Base-by-base conservation (phyloP, 2,797 vertebrate genomes). In the Ceyx erithaca region DNA sequence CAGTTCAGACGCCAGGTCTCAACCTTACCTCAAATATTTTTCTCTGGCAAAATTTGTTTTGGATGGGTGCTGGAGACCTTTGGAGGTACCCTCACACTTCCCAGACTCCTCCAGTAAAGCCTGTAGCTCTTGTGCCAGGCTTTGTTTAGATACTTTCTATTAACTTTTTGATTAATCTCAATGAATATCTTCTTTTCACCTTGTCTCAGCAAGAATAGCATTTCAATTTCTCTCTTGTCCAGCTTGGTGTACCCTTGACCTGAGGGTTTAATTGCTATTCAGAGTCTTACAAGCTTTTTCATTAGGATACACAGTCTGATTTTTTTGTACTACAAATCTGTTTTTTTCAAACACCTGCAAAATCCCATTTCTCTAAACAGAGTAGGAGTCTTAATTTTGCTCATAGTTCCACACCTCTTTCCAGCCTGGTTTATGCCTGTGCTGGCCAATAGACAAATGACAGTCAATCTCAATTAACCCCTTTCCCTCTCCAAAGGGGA, bases 81-180 rank as follows among this genome's bases (percentile, higher is more conserved):
- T 76, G 40, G 21, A 83, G 16, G 31, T 51, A 70, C 55, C 54
- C 31, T 80, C 14, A 58, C n/a, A 13, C 30, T 94, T 89, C 51
- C 37, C 51, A 66, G 13, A 43, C 10, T 78, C 19, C 40, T 78
- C 12, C 59, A 71, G 37, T 85, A 75, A 75, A 80, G 15, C 43
- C 55, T 75, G n/a, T 75, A 77, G 41, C 41, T 91, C 41, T 73
- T 80, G 46, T 76, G 46, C n/a, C 77, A 72, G 33, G 31, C 78
- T 92, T 92, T 85, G 30, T 71, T 95, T 87, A 87, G 92, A 78
- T 89, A 75, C 21, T 78, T 91, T 17, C 1, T 2, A 68, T 91
- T 89, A 85, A 49, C 52, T 89, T 94, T 93, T 81, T 51, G 30
- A 71, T 88, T 93, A 80, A 78, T 41, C 43, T 87, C 46, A 83